Conservation (phyloP, 2,113 vertebrate species). For the Labrus mixtus region DNA sequence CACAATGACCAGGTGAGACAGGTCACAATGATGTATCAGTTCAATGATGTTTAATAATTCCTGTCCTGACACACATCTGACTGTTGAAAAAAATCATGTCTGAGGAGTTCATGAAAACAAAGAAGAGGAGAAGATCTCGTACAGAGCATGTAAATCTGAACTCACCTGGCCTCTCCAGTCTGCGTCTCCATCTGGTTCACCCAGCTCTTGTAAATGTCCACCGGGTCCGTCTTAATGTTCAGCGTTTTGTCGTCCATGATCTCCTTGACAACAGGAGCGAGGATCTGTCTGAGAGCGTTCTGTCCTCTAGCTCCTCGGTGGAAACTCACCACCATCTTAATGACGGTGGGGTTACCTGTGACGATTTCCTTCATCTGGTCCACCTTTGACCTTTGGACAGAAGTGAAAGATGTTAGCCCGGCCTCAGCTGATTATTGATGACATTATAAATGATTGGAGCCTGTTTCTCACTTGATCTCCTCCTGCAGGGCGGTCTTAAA, state of each 20-base stretch:
- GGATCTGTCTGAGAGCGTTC: slow-evolving; percentile 94
- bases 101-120: too few species aligned
- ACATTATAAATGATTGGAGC: too few species aligned
- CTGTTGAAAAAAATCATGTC: too few species aligned
- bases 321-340: slow-evolving; percentile 99
- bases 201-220: slow-evolving; percentile 99
- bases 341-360: slow-evolving; percentile 97
- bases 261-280: slow-evolving; percentile 96
- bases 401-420: not conserved
- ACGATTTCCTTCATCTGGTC: slow-evolving; percentile 98
- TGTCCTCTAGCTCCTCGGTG: slow-evolving; percentile 96
- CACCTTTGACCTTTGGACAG: slow-evolving; percentile 90
- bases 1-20: too few species aligned
- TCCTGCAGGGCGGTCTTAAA: slow-evolving; percentile 97
- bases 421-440: not conserved
- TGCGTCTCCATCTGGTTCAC: slow-evolving; percentile 99
- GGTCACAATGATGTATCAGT: too few species aligned
- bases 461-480: slow-evolving; percentile 91
- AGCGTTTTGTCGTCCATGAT: slow-evolving; percentile 97
- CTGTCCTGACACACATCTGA: too few species aligned
- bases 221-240: slow-evolving; percentile 97
- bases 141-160: not conserved
- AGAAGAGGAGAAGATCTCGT: too few species aligned
- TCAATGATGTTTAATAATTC: too few species aligned
- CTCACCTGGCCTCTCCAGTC: slow-evolving; percentile 96